Evolutionary conservation across 2,888 invertebrate species (phyloP), one percentile per base, ranked within the genome.

Genomic region (Aleiodes testaceus): DNA sequence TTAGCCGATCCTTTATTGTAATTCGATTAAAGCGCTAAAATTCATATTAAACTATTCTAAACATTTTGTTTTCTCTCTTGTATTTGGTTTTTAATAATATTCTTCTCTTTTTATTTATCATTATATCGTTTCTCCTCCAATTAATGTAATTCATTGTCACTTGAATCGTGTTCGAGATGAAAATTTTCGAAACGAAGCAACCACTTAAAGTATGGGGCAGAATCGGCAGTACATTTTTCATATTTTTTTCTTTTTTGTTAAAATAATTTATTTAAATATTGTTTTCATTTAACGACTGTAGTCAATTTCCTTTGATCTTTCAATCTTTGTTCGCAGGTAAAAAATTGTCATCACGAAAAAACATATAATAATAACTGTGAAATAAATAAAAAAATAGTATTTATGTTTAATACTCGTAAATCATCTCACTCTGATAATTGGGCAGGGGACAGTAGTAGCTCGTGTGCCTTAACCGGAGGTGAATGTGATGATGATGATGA

Each of bases 391-490:
- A 16, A 4, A 64, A 55, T n/a, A 16, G 59, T 59, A n/a, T 45
- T n/a, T 5, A 26, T 26, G 14, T 52, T 9, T 49, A 7, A 26
- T 22, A 22, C 14, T 30, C 7, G 14, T 18, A 20, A 36, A 64
- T 66, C 7, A 75, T 74, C 76, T 80, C 78, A 84, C 76, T 85
- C 84, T 71, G 83, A 81, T 72, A 86, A 77, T 75, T 86, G 85
- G 67, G 84, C 84, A 67, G 86, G 85, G 49, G 84, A 86, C 22
- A 86, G 81, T 69, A 86, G 77, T 30, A 86, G 82, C 75, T 86
- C 86, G 72, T 81, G 82, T 72, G 79, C 82, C 69, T 84, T 85
- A 55, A 70, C 65, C 59, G 73, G 69, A 68, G 75, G 71, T 44
- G 76, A 75, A 53, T 76, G 73, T 69, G 76, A 71, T 44, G 77